Conservation (phyloP, 2,888 invertebrate genomes). For the Meganola albula region DNA sequence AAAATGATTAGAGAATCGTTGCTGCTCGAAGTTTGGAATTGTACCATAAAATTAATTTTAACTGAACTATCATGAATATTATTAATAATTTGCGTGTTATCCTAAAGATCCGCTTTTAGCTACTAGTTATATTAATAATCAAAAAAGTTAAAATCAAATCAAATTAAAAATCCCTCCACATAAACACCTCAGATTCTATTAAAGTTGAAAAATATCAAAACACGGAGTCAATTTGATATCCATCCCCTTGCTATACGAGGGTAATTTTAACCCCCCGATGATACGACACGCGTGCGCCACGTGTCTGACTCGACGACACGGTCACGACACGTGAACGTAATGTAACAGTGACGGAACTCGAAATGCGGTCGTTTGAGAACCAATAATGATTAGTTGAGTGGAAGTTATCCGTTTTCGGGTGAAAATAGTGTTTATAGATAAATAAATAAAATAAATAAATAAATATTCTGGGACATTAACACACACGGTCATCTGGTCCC, state of each 20-base stretch:
- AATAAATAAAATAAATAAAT: too few relatives aligned
- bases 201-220: slow-evolving; percentile 27
- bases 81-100: too few relatives aligned
- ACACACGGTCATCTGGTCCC: too few relatives aligned
- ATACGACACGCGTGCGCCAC: slow-evolving; percentile 24
- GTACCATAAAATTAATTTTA: too few relatives aligned
- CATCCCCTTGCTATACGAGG: slow-evolving; percentile 44
- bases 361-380: slow-evolving; percentile 38
- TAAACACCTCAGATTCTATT: slow-evolving; percentile 16
- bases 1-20: too few relatives aligned
- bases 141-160: too few relatives aligned
- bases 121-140: too few relatives aligned
- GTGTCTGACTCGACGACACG: slow-evolving; percentile 33
- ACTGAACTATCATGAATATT: too few relatives aligned
- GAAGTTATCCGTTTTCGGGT: slow-evolving; percentile 40
- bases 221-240: slow-evolving; percentile 29
- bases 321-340: slow-evolving; percentile 40
- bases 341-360: slow-evolving; percentile 48
- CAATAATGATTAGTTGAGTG: slow-evolving; percentile 48
- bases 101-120: too few relatives aligned
- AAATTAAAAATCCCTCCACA: slow-evolving; percentile 18
- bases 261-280: slow-evolving; percentile 31
- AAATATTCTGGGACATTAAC: too few relatives aligned
- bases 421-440: too few relatives aligned
- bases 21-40: too few relatives aligned